These are phyloP conservation scores for Megaptera novaeangliae DNA, from an alignment of 2,113 vertebrate species.

Conservation along the genomic window DNA sequence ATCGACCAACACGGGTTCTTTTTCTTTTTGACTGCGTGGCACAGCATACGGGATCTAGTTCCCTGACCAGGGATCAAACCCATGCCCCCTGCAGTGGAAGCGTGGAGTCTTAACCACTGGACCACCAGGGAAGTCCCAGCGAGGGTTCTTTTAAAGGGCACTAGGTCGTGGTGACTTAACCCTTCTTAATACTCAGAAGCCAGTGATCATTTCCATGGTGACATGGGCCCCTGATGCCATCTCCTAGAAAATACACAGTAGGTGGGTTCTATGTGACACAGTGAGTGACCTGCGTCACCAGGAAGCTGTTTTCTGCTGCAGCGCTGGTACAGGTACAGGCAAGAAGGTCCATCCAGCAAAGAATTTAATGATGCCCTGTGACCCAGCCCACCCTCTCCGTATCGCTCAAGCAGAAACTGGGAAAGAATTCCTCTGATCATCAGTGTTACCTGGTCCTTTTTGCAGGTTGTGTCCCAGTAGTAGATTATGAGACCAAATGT, in stretches of 20 bases:
- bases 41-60: too few species aligned
- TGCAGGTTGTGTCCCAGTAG: background rate
- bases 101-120: too few species aligned
- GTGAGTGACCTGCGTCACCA: background rate
- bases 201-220: background rate
- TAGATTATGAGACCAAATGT: background rate
- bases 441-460: background rate
- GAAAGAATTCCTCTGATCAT: background rate
- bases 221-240: background rate
- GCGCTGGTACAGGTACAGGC: background rate
- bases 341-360: background rate
- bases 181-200: background rate
- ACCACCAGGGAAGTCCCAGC: too few species aligned
- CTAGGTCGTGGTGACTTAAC: background rate
- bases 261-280: background rate
- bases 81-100: too few species aligned
- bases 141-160: conserved; percentile 23
- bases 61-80: too few species aligned
- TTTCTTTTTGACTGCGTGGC: too few species aligned
- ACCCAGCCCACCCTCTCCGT: background rate
- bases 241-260: background rate
- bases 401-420: background rate
- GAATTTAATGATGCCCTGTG: background rate
- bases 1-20: background rate
- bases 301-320: background rate